Conservation (phyloP, 2,797 vertebrate genomes). For the Falco cherrug region DNA sequence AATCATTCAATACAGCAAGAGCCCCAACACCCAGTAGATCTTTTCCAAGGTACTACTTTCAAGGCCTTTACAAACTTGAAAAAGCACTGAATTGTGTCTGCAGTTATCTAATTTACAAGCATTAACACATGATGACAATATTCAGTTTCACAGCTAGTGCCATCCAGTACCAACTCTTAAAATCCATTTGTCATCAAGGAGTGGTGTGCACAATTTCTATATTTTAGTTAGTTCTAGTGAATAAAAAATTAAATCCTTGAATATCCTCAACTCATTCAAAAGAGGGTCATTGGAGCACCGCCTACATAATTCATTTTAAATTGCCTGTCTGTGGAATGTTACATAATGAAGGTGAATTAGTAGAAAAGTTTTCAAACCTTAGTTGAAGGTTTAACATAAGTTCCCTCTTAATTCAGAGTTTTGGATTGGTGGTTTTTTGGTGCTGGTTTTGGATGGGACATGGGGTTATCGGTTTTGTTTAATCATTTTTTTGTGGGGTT, state of each 20-base stretch:
- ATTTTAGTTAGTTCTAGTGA: not conserved
- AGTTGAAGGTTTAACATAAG: not conserved
- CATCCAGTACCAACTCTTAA: not conserved
- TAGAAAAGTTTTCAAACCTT: not conserved
- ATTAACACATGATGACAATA: rapidly evolving
- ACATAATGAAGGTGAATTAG: not conserved
- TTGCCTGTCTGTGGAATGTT: not conserved
- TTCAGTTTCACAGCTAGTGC: not conserved
- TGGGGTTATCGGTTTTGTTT: not conserved
- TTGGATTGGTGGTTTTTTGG: too few species aligned
- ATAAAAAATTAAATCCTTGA: not conserved
- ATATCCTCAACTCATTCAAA: not conserved
- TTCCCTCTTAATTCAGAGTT: not conserved
- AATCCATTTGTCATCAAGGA: not conserved
- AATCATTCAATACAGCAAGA: too few species aligned
- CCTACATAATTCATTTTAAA: not conserved
- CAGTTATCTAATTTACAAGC: not conserved
- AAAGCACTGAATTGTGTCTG: not conserved
- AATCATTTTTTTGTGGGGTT: too few species aligned
- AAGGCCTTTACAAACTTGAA: not conserved
- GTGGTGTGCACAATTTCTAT: not conserved
- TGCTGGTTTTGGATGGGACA: too few species aligned
- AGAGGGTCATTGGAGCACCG: not conserved
- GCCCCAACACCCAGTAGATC: not conserved
- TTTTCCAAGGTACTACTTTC: not conserved